These are phyloP conservation scores for Drosophila pallidifrons DNA, from an alignment of 1,140 invertebrate genomes.

Conservation along the genomic window DNA sequence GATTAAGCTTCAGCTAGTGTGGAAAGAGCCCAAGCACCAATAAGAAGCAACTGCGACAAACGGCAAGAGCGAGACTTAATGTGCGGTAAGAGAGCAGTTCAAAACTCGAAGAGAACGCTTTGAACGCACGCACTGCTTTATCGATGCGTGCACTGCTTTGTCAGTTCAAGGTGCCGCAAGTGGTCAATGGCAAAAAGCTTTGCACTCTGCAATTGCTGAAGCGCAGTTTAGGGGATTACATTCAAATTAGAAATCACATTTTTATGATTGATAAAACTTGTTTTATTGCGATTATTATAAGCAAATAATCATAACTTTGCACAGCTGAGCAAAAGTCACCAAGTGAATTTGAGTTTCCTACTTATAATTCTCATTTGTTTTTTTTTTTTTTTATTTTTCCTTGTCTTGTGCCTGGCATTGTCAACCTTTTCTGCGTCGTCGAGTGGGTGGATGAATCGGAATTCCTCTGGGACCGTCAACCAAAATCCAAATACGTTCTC, in stretches of 20 bases:
- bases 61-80: conserved; percentile 3
- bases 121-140: conserved; percentile 43
- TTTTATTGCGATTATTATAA: conserved; percentile 5
- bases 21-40: conserved; percentile 31
- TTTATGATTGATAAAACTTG: neutral
- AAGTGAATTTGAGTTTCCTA: conserved; percentile 36
- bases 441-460: conserved; percentile 52
- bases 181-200: conserved; percentile 9
- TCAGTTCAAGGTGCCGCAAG: neutral
- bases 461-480: conserved; percentile 60
- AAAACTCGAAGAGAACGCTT: conserved; percentile 21
- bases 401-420: conserved; percentile 21
- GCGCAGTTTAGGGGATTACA: conserved; percentile 32
- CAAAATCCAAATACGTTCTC: conserved; percentile 53
- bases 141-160: conserved; percentile 28
- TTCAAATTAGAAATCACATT: conserved; percentile 2
- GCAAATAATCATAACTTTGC: neutral
- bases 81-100: neutral
- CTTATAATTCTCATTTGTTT: conserved; percentile 24
- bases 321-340: conserved; percentile 18
- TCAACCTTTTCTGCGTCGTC: conserved; percentile 25
- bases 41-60: conserved; percentile 34
- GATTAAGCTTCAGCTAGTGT: conserved; percentile 10
- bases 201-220: conserved; percentile 7
- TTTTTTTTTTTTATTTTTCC: conserved; percentile 20